A percentile compares a stretch with the other conserved stretches of the same genome.
These are phyloP conservation scores for Pantelozetes paolii DNA, from an alignment of 2,888 invertebrate species.

Conservation along the genomic window DNA sequence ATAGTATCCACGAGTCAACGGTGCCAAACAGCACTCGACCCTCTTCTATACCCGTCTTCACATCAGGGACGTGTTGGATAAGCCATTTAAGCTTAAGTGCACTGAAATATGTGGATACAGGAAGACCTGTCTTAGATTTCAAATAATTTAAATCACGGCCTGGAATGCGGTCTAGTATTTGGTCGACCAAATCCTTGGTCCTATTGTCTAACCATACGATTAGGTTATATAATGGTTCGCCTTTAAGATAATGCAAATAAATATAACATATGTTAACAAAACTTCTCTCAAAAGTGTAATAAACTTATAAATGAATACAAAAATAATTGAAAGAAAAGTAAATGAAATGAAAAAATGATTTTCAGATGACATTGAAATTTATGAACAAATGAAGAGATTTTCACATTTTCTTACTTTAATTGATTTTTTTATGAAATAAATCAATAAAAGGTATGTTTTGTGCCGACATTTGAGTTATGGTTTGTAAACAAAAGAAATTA, in stretches of 20 bases:
- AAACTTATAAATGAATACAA: too few relatives aligned
- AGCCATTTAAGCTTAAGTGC: constrained; percentile 90
- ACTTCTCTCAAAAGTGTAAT: too few relatives aligned
- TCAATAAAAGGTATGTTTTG: too few relatives aligned
- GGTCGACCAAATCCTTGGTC: constrained; percentile 81
- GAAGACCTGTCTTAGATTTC: constrained; percentile 65
- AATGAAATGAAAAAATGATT: too few relatives aligned
- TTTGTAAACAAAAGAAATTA: too few relatives aligned
- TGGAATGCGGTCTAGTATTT: constrained; percentile 62
- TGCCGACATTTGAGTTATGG: too few relatives aligned
- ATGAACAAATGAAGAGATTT: too few relatives aligned
- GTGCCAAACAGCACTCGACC: constrained; percentile 79
- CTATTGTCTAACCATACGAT: constrained; percentile 97
- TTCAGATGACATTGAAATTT: too few relatives aligned
- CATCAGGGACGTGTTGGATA: constrained; percentile 75
- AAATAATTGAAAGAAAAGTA: too few relatives aligned
- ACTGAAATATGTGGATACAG: constrained; percentile 85
- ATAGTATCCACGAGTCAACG: constrained; percentile 93
- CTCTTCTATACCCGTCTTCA: constrained; percentile 69
- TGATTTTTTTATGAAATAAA: too few relatives aligned
- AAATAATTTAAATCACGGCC: constrained; percentile 44
- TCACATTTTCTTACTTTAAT: too few relatives aligned
- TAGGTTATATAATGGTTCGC: constrained; percentile 81
- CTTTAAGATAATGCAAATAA: constrained; percentile 54
- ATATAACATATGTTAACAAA: too few relatives aligned